Evolutionary conservation across 2,113 vertebrate species (phyloP).

Genomic region (Lasiurus cinereus): DNA sequence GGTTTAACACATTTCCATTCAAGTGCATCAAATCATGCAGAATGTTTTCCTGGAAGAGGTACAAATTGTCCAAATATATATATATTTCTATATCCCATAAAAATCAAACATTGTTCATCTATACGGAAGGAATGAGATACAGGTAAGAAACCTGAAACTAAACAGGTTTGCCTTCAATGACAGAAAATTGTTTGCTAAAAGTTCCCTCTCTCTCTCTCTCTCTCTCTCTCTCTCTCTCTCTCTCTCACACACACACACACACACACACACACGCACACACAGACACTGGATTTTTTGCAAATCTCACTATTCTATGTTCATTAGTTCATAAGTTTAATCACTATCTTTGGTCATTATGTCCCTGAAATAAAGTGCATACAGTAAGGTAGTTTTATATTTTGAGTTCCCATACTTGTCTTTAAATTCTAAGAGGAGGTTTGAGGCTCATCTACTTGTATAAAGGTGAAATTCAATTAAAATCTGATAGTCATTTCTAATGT

Average conservation of each 20-base stretch:
- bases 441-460: constrained; percentile 67
- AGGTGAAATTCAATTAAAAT: constrained; percentile 64
- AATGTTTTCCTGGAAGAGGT: constrained; percentile 2
- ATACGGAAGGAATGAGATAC: background rate
- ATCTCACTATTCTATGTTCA: constrained; percentile 17
- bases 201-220: no score
- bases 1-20: background rate
- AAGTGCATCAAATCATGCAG: background rate
- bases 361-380: background rate
- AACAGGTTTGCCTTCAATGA: background rate
- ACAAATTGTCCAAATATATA: background rate
- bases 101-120: background rate
- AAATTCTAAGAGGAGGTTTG: constrained; percentile 30
- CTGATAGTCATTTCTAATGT: constrained; percentile 70
- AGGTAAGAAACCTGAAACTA: constrained; percentile 5
- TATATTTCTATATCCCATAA: background rate
- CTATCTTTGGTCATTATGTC: background rate
- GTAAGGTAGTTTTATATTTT: constrained; percentile 30
- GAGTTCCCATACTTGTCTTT: constrained; percentile 61
- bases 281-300: background rate
- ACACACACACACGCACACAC: background rate
- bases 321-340: constrained; percentile 31
- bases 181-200: constrained; percentile 29
- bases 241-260: no score
- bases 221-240: no score